A percentile compares a stretch with the other conserved stretches of the same genome.
Conservation (phyloP, 2,113 vertebrate species). For the Cardinalis cardinalis region DNA sequence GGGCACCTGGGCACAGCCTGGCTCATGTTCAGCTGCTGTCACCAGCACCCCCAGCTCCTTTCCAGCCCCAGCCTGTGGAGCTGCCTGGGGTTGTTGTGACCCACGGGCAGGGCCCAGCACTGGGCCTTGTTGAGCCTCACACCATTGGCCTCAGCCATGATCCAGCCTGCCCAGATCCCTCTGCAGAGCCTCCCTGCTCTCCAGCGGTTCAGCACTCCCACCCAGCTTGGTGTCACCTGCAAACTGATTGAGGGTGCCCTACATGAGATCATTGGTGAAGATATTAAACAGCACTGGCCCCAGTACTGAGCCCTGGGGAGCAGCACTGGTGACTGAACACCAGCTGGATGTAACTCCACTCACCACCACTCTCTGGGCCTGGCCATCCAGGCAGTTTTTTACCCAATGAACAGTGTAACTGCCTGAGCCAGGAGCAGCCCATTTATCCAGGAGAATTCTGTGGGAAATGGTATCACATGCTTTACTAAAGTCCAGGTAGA, state of each 20-base stretch:
- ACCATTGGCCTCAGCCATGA: neutral
- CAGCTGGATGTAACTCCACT: neutral
- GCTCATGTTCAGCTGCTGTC: neutral
- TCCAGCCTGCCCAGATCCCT: neutral
- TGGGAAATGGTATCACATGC: neutral
- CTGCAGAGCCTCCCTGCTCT: neutral
- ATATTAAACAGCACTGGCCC: neutral
- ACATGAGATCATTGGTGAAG: neutral
- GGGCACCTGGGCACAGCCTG: neutral
- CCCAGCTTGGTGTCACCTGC: neutral
- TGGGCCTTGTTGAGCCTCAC: neutral
- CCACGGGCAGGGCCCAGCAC: neutral
- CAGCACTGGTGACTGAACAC: neutral
- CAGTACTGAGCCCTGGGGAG: neutral
- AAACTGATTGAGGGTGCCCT: neutral
- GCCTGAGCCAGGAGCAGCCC: neutral
- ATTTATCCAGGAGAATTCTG: neutral
- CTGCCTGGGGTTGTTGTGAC: neutral
- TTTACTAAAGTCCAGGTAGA: neutral
- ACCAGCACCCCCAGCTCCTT: neutral
- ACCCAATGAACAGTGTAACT: neutral
- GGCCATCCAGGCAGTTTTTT: neutral
- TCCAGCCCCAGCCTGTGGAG: neutral
- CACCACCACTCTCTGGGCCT: too few relatives aligned
- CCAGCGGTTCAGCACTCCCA: neutral